Evolutionary conservation across 2,113 vertebrate species (phyloP).

Genomic region (Emydura subglobosa): DNA sequence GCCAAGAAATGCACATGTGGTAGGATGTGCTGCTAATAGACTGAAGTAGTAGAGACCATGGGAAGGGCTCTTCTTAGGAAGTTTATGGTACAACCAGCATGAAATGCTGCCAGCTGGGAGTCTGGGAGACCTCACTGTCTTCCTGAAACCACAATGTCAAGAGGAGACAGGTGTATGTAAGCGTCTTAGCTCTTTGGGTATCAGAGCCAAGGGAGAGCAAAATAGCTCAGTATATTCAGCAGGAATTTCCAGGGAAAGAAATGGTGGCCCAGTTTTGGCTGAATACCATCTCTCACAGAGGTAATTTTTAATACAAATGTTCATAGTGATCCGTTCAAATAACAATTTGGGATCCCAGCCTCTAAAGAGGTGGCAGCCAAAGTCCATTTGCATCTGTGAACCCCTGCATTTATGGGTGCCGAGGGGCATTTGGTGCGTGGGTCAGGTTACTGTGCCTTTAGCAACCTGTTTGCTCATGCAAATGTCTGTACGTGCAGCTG

Average conservation of each 20-base stretch:
- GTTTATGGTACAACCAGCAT: conserved; percentile 33
- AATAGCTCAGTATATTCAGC: background rate
- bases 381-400: background rate
- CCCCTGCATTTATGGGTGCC: background rate
- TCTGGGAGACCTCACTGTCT: background rate
- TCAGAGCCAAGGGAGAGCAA: background rate
- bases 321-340: background rate
- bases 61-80: conserved; percentile 1
- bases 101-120: background rate
- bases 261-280: background rate
- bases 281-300: background rate
- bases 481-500: background rate
- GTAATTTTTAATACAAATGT: background rate
- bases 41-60: conserved; percentile 28
- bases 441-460: background rate
- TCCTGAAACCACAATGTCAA: conserved; percentile 47
- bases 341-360: background rate
- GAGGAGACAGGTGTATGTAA: conserved; percentile 46
- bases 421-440: background rate
- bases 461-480: background rate
- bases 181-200: background rate
- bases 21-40: conserved; percentile 55
- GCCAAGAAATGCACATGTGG: background rate
- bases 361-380: background rate
- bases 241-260: background rate